Evolutionary conservation across 2,113 vertebrate species (phyloP).

Genomic region (Macrotus californicus): DNA sequence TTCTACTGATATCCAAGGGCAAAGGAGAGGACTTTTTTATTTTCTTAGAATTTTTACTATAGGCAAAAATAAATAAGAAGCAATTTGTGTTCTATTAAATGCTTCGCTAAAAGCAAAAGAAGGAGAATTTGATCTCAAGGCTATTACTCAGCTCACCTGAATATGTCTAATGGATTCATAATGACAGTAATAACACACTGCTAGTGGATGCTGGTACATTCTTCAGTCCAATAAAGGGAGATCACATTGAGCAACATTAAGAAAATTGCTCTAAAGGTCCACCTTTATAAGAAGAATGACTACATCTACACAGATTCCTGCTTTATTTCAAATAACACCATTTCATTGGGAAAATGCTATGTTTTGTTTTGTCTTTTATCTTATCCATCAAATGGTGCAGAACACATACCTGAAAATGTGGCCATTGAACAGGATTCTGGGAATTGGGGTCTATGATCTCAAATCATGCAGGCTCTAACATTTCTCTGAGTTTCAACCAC

Average conservation of each 20-base stretch:
- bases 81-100: constrained; percentile 60
- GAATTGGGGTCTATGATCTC: background rate
- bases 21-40: background rate
- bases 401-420: background rate
- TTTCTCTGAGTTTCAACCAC: background rate
- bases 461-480: background rate
- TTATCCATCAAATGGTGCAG: background rate
- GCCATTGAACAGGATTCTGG: background rate
- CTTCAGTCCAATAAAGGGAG: constrained; percentile 53
- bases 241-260: constrained; percentile 53
- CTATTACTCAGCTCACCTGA: constrained; percentile 69
- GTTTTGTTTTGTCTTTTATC: background rate
- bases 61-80: constrained; percentile 45
- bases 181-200: constrained; percentile 75
- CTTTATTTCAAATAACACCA: background rate
- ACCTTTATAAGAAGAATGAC: background rate
- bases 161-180: constrained; percentile 77
- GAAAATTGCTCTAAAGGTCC: constrained; percentile 52
- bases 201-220: constrained; percentile 57
- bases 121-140: constrained; percentile 68
- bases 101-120: constrained; percentile 60
- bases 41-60: constrained; percentile 40
- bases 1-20: background rate
- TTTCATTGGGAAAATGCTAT: background rate
- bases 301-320: background rate